Percentiles rank a stretch among this genome's conserved stretches.
Conservation (phyloP, 2,888 invertebrate genomes). For the Pegoplata infirma region DNA sequence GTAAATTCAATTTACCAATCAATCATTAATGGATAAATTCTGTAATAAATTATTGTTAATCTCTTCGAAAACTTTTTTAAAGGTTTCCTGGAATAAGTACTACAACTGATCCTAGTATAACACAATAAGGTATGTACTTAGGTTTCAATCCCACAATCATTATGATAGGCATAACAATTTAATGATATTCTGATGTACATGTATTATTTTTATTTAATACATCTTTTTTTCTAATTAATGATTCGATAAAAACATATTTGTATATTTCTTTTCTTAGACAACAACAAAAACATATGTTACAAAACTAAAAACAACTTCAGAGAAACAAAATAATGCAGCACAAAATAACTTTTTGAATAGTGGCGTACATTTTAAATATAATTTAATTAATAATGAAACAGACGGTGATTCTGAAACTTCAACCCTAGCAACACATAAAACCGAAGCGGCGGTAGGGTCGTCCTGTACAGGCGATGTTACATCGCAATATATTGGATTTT, state of each 20-base stretch:
- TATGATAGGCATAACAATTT: conserved; percentile 4
- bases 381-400: conserved; percentile 45
- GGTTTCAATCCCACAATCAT: conserved; percentile 63
- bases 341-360: conserved; percentile 54
- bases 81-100: conserved; percentile 78
- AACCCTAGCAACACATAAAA: conserved; percentile 33
- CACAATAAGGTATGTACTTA: conserved; percentile 72
- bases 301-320: conserved; percentile 57
- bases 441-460: conserved; percentile 22
- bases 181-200: background rate
- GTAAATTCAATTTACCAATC: conserved; percentile 42
- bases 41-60: conserved; percentile 74
- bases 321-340: conserved; percentile 58
- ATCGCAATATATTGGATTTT: conserved; percentile 86
- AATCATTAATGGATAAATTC: conserved; percentile 32
- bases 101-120: conserved; percentile 77
- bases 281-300: conserved; percentile 33
- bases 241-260: background rate
- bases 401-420: conserved; percentile 29
- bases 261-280: conserved; percentile 44
- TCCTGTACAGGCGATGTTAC: conserved; percentile 40
- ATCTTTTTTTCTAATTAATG: too few relatives aligned
- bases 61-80: conserved; percentile 77
- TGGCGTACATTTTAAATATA: conserved; percentile 51
- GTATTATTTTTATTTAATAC: too few relatives aligned